phyloP scores from a whole-genome alignment of 2,888 invertebrate genomes.

The Papilio demoleus region DNA sequence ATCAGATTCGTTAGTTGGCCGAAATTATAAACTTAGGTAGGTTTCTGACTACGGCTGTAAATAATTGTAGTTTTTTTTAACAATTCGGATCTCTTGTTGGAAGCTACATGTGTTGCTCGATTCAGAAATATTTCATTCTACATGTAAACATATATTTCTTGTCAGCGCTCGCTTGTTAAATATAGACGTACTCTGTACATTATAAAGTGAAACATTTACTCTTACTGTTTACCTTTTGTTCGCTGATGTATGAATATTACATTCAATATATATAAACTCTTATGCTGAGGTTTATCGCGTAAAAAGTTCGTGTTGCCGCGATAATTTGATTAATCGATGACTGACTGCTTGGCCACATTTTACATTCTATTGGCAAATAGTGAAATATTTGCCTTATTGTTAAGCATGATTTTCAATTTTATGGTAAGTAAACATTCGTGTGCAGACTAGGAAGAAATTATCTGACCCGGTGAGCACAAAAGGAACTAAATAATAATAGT shows the following conservation, averaged over 20 bases:
- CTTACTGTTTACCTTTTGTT: slow-evolving; percentile 28
- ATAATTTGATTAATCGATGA: too few species aligned
- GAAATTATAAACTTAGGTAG: too few species aligned
- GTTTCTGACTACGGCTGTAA: too few species aligned
- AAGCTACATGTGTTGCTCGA: background rate
- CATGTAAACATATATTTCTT: slow-evolving; percentile 18
- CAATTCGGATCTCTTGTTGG: too few species aligned
- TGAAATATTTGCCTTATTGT: too few species aligned
- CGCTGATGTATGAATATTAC: slow-evolving; percentile 1
- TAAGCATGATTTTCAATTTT: background rate
- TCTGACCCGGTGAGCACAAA: background rate
- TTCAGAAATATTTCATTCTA: slow-evolving; percentile 12
- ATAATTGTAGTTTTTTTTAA: background rate
- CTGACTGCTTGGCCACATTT: too few species aligned
- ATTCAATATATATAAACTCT: too few species aligned
- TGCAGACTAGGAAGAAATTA: background rate
- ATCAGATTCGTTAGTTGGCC: too few species aligned
- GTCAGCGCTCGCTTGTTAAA: slow-evolving; percentile 10
- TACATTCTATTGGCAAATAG: too few species aligned
- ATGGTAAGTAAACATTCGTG: background rate
- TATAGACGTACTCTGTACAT: slow-evolving; percentile 11
- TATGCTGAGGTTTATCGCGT: too few species aligned
- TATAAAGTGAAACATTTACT: slow-evolving; percentile 11
- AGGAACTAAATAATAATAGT: background rate
- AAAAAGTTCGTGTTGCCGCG: too few species aligned